Percentiles rank a stretch among this genome's conserved stretches.
Conservation (phyloP, 2,888 invertebrate genomes). For the Agapetus fuscipes region DNA sequence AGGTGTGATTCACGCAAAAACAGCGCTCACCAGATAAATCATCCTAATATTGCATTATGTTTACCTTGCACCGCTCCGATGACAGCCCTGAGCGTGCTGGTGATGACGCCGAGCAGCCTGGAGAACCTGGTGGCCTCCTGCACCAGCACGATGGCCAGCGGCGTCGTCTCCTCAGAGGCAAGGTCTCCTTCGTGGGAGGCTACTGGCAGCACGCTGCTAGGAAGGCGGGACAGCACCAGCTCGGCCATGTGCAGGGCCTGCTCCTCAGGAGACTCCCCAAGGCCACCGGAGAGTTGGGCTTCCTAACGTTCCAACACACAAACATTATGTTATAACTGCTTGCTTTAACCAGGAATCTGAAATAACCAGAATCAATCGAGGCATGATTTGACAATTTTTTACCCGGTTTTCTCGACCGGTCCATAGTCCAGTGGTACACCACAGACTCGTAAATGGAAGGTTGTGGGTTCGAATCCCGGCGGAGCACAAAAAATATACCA, state of each 20-base stretch:
- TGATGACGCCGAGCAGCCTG: conserved; percentile 61
- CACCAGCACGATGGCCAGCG: conserved; percentile 89
- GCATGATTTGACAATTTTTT: too few species aligned
- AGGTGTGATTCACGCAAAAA: too few species aligned
- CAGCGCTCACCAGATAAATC: too few species aligned
- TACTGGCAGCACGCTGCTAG: conserved; percentile 56
- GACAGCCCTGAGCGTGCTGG: conserved; percentile 64
- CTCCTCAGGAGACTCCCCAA: conserved; percentile 65
- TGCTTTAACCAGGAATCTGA: too few species aligned
- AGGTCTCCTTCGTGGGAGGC: conserved; percentile 56
- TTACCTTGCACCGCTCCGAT: conserved; percentile 82
- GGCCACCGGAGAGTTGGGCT: conserved; percentile 48
- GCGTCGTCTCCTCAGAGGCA: conserved; percentile 70
- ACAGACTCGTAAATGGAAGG: too few species aligned
- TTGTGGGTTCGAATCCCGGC: too few species aligned
- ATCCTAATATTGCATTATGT: too few species aligned
- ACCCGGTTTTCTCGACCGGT: too few species aligned
- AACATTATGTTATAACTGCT: too few species aligned
- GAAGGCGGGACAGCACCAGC: conserved; percentile 70
- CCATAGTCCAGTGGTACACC: too few species aligned
- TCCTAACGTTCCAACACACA: too few species aligned
- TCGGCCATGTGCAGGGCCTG: conserved; percentile 68
- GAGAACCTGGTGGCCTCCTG: conserved; percentile 80
- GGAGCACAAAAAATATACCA: too few species aligned
- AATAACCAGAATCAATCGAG: conserved; percentile 10